A percentile compares a stretch with the other conserved stretches of the same genome.
Conservation (phyloP, 35 echinoderm and acorn worm genomes). For the Apostichopus californicus region DNA sequence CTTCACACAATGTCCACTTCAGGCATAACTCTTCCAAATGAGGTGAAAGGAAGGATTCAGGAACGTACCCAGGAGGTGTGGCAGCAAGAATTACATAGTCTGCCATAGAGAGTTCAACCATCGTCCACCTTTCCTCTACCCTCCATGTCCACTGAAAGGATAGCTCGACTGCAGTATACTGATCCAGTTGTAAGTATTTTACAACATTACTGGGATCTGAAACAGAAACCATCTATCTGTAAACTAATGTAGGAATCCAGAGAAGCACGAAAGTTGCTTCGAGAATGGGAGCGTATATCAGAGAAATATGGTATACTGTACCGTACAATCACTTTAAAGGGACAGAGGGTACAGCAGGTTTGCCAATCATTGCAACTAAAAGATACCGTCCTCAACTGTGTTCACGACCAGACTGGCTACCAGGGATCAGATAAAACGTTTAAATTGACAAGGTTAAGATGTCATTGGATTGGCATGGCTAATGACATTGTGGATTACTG, state of each 20-base stretch:
- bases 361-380: slow-evolving; percentile 40
- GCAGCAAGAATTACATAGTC: too few relatives aligned
- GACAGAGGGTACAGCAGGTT: slow-evolving; percentile 40
- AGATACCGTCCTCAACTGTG: slow-evolving; percentile 6
- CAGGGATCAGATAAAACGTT: slow-evolving; percentile 63
- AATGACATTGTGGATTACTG: slow-evolving; percentile 29
- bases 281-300: slow-evolving; percentile 9
- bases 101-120: too few relatives aligned
- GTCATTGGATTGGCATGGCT: slow-evolving; percentile 41
- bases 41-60: background rate
- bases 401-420: slow-evolving; percentile 68
- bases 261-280: slow-evolving; percentile 27
- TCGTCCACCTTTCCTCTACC: background rate
- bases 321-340: background rate
- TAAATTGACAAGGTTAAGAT: slow-evolving; percentile 22
- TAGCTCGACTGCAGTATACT: background rate
- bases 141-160: background rate
- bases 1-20: too few relatives aligned
- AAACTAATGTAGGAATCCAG: slow-evolving; percentile 36
- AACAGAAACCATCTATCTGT: background rate
- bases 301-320: slow-evolving; percentile 54
- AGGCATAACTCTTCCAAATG: background rate
- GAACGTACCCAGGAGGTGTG: too few relatives aligned
- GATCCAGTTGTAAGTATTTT: background rate
- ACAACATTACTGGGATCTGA: background rate